Percentiles rank a stretch among this genome's conserved stretches.
These are phyloP conservation scores for Lepus oiostolus DNA, from an alignment of 2,797 vertebrate genomes.

Conservation along the genomic window DNA sequence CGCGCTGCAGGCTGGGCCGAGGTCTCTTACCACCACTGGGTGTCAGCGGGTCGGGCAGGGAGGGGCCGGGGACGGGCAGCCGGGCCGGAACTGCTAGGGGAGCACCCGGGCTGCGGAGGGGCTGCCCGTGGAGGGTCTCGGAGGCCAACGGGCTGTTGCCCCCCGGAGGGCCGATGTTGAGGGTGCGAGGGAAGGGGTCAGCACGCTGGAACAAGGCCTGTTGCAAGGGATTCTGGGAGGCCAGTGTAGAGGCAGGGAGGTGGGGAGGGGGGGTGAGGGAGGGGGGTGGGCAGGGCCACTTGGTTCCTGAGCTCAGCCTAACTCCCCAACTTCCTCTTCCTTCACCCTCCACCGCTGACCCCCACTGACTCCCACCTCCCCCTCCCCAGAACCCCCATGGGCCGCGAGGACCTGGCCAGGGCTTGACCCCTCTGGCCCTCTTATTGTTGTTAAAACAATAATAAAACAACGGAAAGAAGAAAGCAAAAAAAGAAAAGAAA, in stretches of 20 bases:
- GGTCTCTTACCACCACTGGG: neutral
- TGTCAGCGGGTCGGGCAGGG: neutral
- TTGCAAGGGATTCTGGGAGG: neutral
- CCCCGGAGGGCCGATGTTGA: neutral
- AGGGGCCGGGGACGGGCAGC: neutral
- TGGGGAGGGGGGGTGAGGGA: neutral
- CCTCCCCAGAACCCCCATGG: conserved; percentile 81
- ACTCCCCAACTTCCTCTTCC: conserved; percentile 65
- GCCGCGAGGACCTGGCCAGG: conserved; percentile 81
- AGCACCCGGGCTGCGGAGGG: neutral
- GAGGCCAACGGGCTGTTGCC: neutral
- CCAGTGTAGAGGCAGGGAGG: neutral
- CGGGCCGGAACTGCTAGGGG: neutral
- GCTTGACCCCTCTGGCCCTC: conserved; percentile 77
- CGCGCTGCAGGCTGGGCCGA: neutral
- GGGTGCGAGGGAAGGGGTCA: neutral
- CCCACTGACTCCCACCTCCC: conserved; percentile 79
- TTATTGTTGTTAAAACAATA: conserved; percentile 86
- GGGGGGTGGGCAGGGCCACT: neutral
- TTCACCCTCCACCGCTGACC: conserved; percentile 83
- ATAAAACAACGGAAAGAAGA: conserved; percentile 85
- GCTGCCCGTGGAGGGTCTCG: neutral
- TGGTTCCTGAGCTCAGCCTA: conserved; percentile 59
- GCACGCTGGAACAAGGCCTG: neutral
- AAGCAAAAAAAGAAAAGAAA: conserved; percentile 86